These are phyloP conservation scores for Pica pica DNA, from an alignment of 2,113 vertebrate genomes.

Conservation along the genomic window DNA sequence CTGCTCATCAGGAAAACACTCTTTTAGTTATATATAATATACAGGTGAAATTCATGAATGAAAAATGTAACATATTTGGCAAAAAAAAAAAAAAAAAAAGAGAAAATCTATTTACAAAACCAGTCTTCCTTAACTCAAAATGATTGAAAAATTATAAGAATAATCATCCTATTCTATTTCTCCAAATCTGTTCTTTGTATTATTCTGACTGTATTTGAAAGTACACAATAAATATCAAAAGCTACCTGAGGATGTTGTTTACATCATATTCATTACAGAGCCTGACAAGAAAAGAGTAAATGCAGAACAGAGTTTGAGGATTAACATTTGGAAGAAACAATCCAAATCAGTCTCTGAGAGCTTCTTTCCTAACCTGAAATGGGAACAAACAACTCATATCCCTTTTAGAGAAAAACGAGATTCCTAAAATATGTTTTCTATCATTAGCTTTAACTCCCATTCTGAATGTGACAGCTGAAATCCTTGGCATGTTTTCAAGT, in stretches of 20 bases:
- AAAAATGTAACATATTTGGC: background rate
- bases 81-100: background rate
- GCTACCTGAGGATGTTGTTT: background rate
- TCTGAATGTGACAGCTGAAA: background rate
- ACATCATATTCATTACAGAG: background rate
- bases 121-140: background rate
- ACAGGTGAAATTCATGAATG: background rate
- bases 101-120: background rate
- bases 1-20: background rate
- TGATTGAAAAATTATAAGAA: background rate
- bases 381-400: background rate
- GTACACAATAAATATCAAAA: background rate
- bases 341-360: background rate
- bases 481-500: background rate
- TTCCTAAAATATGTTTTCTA: background rate
- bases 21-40: background rate
- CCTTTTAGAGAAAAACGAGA: background rate
- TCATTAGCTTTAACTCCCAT: background rate
- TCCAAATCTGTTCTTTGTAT: background rate
- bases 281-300: background rate
- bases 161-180: background rate
- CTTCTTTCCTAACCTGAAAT: background rate
- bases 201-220: background rate
- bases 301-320: background rate
- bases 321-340: background rate